These are phyloP conservation scores for Podabrus alpinus DNA, from an alignment of 2,888 invertebrate species.

Conservation along the genomic window DNA sequence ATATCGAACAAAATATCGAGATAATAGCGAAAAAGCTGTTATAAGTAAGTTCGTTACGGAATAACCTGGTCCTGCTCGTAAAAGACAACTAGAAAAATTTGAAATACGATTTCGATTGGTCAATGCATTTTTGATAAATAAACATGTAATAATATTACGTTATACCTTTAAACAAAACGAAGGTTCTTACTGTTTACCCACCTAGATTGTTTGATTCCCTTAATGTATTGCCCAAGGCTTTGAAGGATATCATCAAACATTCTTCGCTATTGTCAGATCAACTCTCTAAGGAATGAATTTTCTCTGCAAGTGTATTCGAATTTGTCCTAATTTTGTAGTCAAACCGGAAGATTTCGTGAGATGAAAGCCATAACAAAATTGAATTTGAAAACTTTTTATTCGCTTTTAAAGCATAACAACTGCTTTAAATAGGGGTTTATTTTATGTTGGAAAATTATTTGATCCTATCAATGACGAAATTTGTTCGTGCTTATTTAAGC, in stretches of 20 bases:
- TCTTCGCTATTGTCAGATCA: conserved; percentile 38
- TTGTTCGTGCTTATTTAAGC: conserved; percentile 15
- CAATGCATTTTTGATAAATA: background rate
- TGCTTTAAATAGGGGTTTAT: conserved; percentile 21
- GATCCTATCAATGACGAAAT: conserved; percentile 14
- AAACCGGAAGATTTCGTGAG: conserved; percentile 41
- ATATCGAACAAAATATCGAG: conserved; percentile 33
- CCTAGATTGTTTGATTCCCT: conserved; percentile 25
- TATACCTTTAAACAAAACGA: conserved; percentile 40
- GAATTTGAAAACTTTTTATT: conserved; percentile 44
- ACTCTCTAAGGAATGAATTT: conserved; percentile 33
- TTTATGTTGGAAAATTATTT: background rate
- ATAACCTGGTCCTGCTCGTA: background rate
- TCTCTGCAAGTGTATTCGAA: conserved; percentile 33
- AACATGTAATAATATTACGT: conserved; percentile 17
- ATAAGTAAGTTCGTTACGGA: background rate
- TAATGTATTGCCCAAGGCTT: conserved; percentile 22
- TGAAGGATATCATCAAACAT: conserved; percentile 32
- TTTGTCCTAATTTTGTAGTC: conserved; percentile 41
- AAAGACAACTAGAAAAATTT: no score
- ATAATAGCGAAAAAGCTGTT: background rate
- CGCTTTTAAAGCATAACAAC: conserved; percentile 37
- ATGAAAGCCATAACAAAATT: conserved; percentile 46
- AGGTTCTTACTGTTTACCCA: background rate
- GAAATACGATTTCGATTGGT: background rate